phyloP scores from a whole-genome alignment of 1,140 invertebrate species.

The Hyles euphorbiae region DNA sequence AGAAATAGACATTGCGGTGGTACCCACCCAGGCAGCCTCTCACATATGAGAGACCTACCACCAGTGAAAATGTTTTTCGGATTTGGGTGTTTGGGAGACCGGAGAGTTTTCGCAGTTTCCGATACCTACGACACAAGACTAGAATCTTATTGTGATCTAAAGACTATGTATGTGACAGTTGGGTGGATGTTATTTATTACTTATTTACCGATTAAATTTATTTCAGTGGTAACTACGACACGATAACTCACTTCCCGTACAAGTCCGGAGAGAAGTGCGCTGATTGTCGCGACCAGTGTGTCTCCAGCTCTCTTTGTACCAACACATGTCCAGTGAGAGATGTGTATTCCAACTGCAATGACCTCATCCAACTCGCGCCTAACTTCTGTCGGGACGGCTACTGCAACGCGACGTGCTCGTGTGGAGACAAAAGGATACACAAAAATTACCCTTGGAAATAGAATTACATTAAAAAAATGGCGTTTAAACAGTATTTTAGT shows the following conservation, averaged over 20 bases:
- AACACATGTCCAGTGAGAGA: conserved; percentile 84
- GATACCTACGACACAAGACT: too few relatives aligned
- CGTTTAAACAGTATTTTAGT: too few relatives aligned
- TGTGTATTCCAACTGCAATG: conserved; percentile 83
- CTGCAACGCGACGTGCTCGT: conserved; percentile 85
- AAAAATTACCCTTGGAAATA: conserved; percentile 58
- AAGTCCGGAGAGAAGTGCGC: conserved; percentile 79
- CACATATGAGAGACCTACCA: too few relatives aligned
- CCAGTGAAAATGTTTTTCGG: too few relatives aligned
- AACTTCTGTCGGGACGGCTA: conserved; percentile 76
- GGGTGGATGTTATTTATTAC: too few relatives aligned
- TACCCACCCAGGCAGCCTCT: too few relatives aligned
- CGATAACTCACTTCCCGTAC: conserved; percentile 80
- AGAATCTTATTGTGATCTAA: too few relatives aligned
- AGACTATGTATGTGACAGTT: too few relatives aligned
- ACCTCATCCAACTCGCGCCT: conserved; percentile 76
- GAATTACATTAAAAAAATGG: background rate
- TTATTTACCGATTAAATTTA: conserved; percentile 14
- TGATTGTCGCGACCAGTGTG: conserved; percentile 80
- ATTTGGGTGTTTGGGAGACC: too few relatives aligned
- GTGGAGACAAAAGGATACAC: conserved; percentile 72
- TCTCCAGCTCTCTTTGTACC: conserved; percentile 79
- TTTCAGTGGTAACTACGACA: conserved; percentile 83
- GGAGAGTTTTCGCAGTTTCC: too few relatives aligned
- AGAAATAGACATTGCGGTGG: too few relatives aligned